Evolutionary conservation across 1,140 invertebrate genomes (phyloP), one percentile per base, ranked within the genome.

Genomic region (Chlorops oryzae): DNA sequence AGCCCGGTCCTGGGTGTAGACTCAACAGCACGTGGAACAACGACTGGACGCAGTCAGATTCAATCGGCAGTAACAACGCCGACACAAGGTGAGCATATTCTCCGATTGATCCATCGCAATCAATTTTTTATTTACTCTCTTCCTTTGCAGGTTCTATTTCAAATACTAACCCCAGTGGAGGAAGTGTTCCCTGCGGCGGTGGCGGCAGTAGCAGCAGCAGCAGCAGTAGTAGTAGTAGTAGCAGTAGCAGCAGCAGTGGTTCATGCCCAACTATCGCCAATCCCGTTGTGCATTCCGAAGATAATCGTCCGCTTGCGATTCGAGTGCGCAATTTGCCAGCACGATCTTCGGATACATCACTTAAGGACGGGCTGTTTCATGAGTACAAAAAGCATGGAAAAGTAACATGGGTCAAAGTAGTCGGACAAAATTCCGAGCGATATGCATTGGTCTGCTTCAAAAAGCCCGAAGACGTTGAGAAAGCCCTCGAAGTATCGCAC

Each of bases 381-480:
- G 94, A 97, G 74, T 98, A 96, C 78, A 96, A 97, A 77, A 97
- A 97, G 63, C 91, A 97, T 75, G 93, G 94, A 22, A 97, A 96
- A 78, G 92, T 98, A 59, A 90, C 90, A 56, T 92, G 89, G 80
- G 93, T 98, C 22, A 93, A 90, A 67, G 81, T 96, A 17, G 82
- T 88, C 18, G 90, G 89, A 1, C 80, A 87, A 59, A 88, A 84
- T 51, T 81, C 81, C 15, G 87, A 90, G 55, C 77, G 91, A 56
- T 90, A 89, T 75, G 91, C 90, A 42, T 79, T 94, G 47, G 90
- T 89, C 37, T 93, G 90, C 69, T 98, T 98, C 74, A 96, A 96
- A 74, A 96, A 96, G 75, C 84, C 90, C 47, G 94, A 96, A 69
- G 93, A 98, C 77, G 93, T 93, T 52, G 89, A 90, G 54, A 96